These are phyloP conservation scores for Tiphia femorata DNA, from an alignment of 2,888 invertebrate genomes.

Conservation along the genomic window DNA sequence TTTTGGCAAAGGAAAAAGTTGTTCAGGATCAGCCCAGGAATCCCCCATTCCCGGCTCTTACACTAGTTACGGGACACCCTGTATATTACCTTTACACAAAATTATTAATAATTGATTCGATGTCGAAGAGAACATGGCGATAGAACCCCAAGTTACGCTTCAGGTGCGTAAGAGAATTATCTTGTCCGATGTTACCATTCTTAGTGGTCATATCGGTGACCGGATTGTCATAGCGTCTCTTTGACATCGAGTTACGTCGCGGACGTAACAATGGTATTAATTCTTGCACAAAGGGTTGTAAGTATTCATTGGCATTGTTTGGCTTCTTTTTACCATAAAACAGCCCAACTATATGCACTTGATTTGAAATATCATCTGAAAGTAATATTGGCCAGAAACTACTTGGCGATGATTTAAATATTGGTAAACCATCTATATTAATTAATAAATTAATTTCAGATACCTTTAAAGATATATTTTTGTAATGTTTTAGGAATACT, in stretches of 20 bases:
- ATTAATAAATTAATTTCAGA: constrained; percentile 6
- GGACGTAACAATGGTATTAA: constrained; percentile 10
- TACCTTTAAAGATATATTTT: constrained; percentile 5
- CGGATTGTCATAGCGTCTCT: too few relatives aligned
- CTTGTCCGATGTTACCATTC: too few relatives aligned
- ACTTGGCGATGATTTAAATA: constrained; percentile 20
- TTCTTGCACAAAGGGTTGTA: constrained; percentile 15
- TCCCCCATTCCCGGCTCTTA: too few relatives aligned
- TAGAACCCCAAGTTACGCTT: too few relatives aligned
- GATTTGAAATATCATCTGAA: constrained; percentile 9
- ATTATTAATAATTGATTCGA: too few relatives aligned
- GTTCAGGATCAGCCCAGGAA: too few relatives aligned
- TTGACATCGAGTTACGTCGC: too few relatives aligned
- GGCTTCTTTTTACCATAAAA: constrained; percentile 31
- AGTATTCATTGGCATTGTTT: constrained; percentile 10
- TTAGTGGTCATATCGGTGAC: too few relatives aligned
- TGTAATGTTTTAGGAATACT: not conserved
- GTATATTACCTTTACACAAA: too few relatives aligned
- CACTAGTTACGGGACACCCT: too few relatives aligned
- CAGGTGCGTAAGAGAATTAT: constrained; percentile 1
- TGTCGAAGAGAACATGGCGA: too few relatives aligned
- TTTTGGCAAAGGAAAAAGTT: too few relatives aligned
- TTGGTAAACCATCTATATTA: constrained; percentile 28
- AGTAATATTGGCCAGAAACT: constrained; percentile 31
- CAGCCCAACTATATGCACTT: constrained; percentile 28